Evolutionary conservation across 2,797 vertebrate species (phyloP), one percentile per base, ranked within the genome.

Genomic region (Oreochromis grahami): DNA sequence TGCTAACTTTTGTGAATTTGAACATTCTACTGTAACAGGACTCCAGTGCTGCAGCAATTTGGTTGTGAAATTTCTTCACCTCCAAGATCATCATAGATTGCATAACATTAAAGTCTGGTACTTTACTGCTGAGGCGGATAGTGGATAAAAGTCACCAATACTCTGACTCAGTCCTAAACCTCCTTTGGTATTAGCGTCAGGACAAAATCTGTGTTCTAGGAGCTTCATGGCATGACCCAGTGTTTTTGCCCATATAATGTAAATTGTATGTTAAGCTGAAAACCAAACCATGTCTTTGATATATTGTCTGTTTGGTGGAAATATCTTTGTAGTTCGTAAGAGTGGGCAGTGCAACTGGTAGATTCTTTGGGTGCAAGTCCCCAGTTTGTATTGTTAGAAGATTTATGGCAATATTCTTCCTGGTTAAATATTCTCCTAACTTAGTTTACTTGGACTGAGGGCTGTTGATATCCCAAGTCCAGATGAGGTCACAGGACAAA

Each of bases 1-100:
- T 43, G 24, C 41, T 24, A 24, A 68, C 38, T 24, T 68, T 68
- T 43, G 63, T 68, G 63, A 43, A 43, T 43, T 68, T 68, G 63
- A 6, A 24, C 8, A 1, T 17, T 24, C 38, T 70, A 26, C 65
- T 45, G 38, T 43, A 24, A 0, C 13, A 68, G 1, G n/a, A 43
- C 8, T 24, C 38, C 63, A 43, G 21, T 43, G n/a, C 13, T 68
- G 38, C 21, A 68, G 21, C 21, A 43, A 24, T 24, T 24, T 43
- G 38, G 63, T 68, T 68, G 63, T 68, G 8, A 17, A 68, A 26
- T 43, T 24, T 68, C 21, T 68, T 68, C 19, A 12, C 0, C 13
- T 43, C 13, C 63, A 24, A 68, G 63, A 68, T 24, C 13, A 6
- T 24, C 36, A 43, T 38, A 68, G 38, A 26, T 41, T 3, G n/a